Evolutionary conservation across 2,113 vertebrate genomes (phyloP).

Genomic region (Nipponia nippon): DNA sequence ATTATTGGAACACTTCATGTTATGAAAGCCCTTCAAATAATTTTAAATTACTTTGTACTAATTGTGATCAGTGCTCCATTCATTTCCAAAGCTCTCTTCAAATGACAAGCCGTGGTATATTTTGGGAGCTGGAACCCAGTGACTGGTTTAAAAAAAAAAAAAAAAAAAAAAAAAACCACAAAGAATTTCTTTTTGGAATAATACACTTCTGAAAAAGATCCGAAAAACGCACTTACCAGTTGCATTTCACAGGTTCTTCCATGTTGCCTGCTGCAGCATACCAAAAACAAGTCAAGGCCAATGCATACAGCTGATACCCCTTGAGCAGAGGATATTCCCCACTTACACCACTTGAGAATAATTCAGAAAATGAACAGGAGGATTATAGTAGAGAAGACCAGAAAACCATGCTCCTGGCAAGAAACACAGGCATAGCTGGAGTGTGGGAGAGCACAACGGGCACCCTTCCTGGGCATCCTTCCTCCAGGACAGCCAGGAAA

Average conservation of each 20-base stretch:
- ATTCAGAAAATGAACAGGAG: not conserved
- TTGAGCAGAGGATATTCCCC: not conserved
- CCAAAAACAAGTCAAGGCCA: not conserved
- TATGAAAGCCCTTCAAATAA: constrained; percentile 68
- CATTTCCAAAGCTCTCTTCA: constrained; percentile 63
- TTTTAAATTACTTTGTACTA: constrained; percentile 69
- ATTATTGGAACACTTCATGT: constrained; percentile 68
- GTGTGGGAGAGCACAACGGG: not conserved
- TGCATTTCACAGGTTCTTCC: not conserved
- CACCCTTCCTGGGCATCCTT: not conserved
- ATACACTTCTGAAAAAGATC: not conserved
- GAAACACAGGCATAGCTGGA: not conserved
- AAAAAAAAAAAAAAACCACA: not conserved
- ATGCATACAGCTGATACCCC: not conserved
- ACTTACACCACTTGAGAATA: not conserved
- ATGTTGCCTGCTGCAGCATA: not conserved
- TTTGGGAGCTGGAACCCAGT: constrained; percentile 45
- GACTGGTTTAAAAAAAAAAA: not conserved
- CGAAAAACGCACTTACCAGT: not conserved
- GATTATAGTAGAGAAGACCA: not conserved
- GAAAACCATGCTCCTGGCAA: not conserved
- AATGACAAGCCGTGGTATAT: constrained; percentile 7
- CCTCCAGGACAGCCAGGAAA: not conserved
- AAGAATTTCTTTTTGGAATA: not conserved
- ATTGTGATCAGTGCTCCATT: constrained; percentile 67